Evolutionary conservation across 2,797 vertebrate species (phyloP), one percentile per base, ranked within the genome.

Genomic region (Peromyscus melanophrys): DNA sequence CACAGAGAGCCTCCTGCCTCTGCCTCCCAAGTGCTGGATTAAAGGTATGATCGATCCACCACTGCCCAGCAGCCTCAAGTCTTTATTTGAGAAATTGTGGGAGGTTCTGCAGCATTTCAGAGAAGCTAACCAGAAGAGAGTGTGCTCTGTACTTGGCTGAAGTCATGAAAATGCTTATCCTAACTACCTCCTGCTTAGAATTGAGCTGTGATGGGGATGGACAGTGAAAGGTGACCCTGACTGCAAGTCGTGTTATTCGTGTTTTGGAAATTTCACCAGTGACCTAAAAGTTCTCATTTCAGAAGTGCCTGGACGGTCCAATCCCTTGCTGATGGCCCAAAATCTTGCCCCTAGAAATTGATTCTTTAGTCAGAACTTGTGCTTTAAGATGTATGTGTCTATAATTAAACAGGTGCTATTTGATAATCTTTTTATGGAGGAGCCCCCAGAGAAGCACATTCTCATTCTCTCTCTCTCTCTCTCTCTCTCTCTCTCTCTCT

Each of bases 341-440:
- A 92, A 96, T 94, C 83, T 91, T 89, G 16, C 87, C 65, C 12
- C 55, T 75, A 67, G 75, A 82, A 94, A 94, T 88, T 1, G 92
- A 63, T 75, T 78, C 21, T 93, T 86, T 75, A 34, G 6, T 96
- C 37, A 81, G 46, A 89, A 75, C 89, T 76, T 76, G 71, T 71
- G 69, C 17, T 49, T 87, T 69, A 85, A 89, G 81, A 55, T 52
- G 1, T 17, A 4, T n/a, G 0, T 57, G 25, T 73, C 57, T 59
- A 7, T 94, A 59, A 57, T 46, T 92, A 94, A 92, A 40, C n/a
- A 63, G 88, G n/a, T 91, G 55, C 94, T 82, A 52, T 94, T 94
- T 55, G 52, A 65, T n/a, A 43, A 71, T 80, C 87, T 94, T 97
- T 92, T n/a, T 12, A 9, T n/a, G 34, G 46, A n/a, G 12, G 43